A percentile compares a stretch with the other conserved stretches of the same genome.
Conservation (phyloP, 1,140 invertebrate species). For the Neodiprion virginianus region DNA sequence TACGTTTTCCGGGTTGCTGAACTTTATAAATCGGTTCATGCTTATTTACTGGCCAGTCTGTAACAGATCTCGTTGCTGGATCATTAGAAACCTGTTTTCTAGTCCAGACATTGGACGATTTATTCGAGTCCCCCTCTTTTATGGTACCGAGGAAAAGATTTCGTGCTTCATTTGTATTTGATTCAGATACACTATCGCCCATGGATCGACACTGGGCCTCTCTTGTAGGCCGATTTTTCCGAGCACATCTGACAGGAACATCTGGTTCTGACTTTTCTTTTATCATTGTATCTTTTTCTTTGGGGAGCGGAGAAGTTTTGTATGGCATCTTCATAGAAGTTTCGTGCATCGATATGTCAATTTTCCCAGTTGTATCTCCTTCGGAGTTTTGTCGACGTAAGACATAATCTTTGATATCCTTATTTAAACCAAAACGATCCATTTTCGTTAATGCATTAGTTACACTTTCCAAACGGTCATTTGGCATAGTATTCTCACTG, state of each 20-base stretch:
- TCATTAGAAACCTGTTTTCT: constrained; percentile 43
- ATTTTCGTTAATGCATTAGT: constrained; percentile 23
- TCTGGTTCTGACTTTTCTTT: constrained; percentile 53
- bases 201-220: constrained; percentile 57
- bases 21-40: constrained; percentile 42
- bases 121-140: constrained; percentile 52
- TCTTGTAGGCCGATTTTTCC: constrained; percentile 52
- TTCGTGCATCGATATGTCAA: constrained; percentile 31
- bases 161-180: constrained; percentile 39
- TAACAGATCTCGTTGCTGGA: constrained; percentile 41
- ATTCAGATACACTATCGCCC: constrained; percentile 53
- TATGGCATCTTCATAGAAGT: constrained; percentile 26
- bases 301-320: constrained; percentile 24
- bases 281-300: constrained; percentile 34
- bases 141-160: constrained; percentile 56
- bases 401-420: constrained; percentile 35
- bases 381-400: constrained; percentile 56
- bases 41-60: constrained; percentile 57
- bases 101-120: constrained; percentile 43
- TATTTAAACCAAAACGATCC: not conserved
- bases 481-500: constrained; percentile 44
- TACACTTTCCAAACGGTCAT: constrained; percentile 38
- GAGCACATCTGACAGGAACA: constrained; percentile 55
- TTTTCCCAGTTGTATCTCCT: constrained; percentile 45
- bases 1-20: constrained; percentile 58